Evolutionary conservation across 2,797 vertebrate species (phyloP), one percentile per base, ranked within the genome.

Genomic region (Pangasius sanitwongsei): DNA sequence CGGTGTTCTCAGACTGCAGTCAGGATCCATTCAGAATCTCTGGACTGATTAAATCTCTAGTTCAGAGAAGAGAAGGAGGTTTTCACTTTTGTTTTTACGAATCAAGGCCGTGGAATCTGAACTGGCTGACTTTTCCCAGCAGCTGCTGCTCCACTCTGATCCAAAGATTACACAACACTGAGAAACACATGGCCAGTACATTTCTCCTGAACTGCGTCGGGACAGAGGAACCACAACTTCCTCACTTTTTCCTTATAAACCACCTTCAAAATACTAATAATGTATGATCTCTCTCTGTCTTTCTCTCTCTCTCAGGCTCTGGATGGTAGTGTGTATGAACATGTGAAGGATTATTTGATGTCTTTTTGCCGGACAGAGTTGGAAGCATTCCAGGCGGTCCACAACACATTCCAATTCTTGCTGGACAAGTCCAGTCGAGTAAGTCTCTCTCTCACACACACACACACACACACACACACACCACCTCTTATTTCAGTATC

Each of bases 381-480:
- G 89, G 98, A 99, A 93, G 96, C 97, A 7, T 98, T 97, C 89
- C 98, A 99, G 94, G 97, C 97, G 89, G 95, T 98, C 89, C 98
- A 99, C 92, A 98, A 96, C 95, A 98, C 98, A n/a, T 99, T 98
- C 96, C 98, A 99, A 93, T 99, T 98, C 93, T 95, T 99, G 91
- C 95, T 99, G 95, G 98, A 99, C 94, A 98, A 97, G 93, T 98
- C 98, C 92, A 98, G 96, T 94, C 96, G 98, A 96, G 98, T 98
- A 93, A 97, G 97, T 94, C 80, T 85, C 37, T 37, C 61, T 6
- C 48, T 48, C 50, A 20, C 61, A 65, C 25, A 50, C 34, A 83
- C 16, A 28, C 23, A 63, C 59, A 44, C 23, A 63, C 34, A 48
- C 57, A 65, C 23, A n/a, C 37, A n/a, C 37, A 84, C 20, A 11